A percentile compares a stretch with the other conserved stretches of the same genome.
Conservation (phyloP, 2,888 invertebrate species). For the Elegia similella region DNA sequence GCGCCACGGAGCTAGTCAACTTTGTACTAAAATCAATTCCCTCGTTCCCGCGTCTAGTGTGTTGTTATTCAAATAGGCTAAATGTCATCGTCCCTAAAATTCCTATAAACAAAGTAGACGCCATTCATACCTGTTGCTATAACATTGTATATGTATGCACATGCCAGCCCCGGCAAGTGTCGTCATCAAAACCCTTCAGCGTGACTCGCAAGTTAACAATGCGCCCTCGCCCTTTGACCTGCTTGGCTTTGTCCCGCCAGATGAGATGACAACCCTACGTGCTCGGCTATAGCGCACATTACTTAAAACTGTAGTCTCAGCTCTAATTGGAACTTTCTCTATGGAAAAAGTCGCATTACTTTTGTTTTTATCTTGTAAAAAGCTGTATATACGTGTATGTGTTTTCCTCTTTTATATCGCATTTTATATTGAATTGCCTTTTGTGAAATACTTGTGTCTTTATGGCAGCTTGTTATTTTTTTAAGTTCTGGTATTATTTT, state of each 20-base stretch:
- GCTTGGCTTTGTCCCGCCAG: constrained; percentile 70
- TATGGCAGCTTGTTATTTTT: too few species aligned
- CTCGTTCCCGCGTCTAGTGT: too few species aligned
- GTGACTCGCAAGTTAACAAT: constrained; percentile 76
- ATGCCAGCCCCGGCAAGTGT: constrained; percentile 48
- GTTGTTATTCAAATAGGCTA: too few species aligned
- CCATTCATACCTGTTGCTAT: constrained; percentile 34
- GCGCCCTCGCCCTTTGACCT: constrained; percentile 71
- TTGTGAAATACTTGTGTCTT: too few species aligned
- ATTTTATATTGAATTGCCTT: not conserved
- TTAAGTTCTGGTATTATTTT: too few species aligned
- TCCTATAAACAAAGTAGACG: too few species aligned
- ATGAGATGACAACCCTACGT: constrained; percentile 62
- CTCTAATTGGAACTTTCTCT: constrained; percentile 12
- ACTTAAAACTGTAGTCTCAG: constrained; percentile 18
- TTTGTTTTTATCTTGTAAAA: not conserved
- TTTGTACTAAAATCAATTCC: too few species aligned
- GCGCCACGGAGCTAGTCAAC: too few species aligned
- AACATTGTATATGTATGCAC: constrained; percentile 41
- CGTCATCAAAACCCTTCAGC: constrained; percentile 72
- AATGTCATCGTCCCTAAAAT: too few species aligned
- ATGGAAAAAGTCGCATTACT: not conserved
- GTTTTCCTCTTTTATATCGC: not conserved
- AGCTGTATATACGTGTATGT: not conserved
- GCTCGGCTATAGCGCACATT: constrained; percentile 24